phyloP scores from a whole-genome alignment of 2,113 vertebrate genomes.

The Mohoua ochrocephala region DNA sequence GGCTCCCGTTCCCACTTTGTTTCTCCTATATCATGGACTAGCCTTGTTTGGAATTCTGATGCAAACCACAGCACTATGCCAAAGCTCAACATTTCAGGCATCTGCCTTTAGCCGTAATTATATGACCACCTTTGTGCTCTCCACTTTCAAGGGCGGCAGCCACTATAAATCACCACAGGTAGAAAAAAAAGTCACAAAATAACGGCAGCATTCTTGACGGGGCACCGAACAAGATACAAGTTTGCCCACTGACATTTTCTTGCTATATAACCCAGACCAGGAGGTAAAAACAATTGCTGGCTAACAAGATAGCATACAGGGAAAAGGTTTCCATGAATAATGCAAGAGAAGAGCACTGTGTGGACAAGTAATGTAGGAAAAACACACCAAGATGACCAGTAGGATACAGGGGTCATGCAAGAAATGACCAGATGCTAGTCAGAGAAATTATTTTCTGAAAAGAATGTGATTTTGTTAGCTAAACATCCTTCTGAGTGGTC shows the following conservation, averaged over 20 bases:
- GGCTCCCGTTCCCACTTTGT: neutral
- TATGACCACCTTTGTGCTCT: conserved; percentile 9
- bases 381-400: neutral
- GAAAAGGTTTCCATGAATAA: conserved; percentile 62
- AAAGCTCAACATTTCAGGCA: neutral
- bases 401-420: neutral
- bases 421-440: neutral
- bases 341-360: conserved; percentile 30
- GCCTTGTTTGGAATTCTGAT: neutral
- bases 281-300: conserved; percentile 31
- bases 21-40: neutral
- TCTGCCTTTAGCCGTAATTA: conserved; percentile 17
- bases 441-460: neutral
- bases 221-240: neutral
- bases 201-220: conserved; percentile 11
- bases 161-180: conserved; percentile 43
- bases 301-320: conserved; percentile 33
- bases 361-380: conserved; percentile 6
- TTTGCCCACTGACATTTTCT: conserved; percentile 26
- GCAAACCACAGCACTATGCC: neutral
- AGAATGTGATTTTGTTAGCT: neutral
- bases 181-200: neutral
- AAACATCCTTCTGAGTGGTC: neutral
- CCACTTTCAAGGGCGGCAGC: neutral
- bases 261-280: conserved; percentile 6